Evolutionary conservation across 92 coral and sea anemone species (phyloP).

Genomic region (Phenganax stokvisi): DNA sequence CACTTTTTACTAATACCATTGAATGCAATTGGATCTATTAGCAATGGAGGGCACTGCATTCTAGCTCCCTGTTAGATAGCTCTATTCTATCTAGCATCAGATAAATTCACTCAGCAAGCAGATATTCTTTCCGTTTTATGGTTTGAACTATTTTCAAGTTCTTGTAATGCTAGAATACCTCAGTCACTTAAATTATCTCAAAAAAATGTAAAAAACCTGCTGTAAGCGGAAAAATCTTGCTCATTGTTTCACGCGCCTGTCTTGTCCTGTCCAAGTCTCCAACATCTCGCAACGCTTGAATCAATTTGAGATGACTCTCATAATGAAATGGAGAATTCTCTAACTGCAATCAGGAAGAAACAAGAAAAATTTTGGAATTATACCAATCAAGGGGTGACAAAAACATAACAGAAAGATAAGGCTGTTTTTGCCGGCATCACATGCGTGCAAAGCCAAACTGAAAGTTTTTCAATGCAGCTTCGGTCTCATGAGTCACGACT

Average conservation of each 20-base stretch:
- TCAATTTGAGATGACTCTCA: slow-evolving; percentile 75
- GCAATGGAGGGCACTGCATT: not conserved
- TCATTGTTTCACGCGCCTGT: slow-evolving; percentile 78
- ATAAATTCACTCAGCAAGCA: no score
- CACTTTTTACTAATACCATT: no score
- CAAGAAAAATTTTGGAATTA: not conserved
- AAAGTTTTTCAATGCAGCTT: not conserved
- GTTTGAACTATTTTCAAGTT: no score
- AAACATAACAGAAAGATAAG: no score
- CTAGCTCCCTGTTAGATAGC: no score
- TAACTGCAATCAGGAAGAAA: slow-evolving; percentile 44
- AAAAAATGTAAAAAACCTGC: slow-evolving; percentile 58
- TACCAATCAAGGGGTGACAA: no score
- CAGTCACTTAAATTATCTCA: not conserved
- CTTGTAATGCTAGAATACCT: no score
- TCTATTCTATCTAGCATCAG: no score
- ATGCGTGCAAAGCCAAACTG: not conserved
- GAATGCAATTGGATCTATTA: not conserved
- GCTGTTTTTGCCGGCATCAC: no score
- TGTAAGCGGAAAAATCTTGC: slow-evolving; percentile 79
- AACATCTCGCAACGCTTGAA: slow-evolving; percentile 57
- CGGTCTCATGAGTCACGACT: no score
- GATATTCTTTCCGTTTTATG: no score
- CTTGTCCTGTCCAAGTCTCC: slow-evolving; percentile 86
- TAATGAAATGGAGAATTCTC: slow-evolving; percentile 78